Evolutionary conservation across 92 coral and sea anemone genomes (phyloP), one percentile per base, ranked within the genome.

Genomic region (Phymanthus crucifer): DNA sequence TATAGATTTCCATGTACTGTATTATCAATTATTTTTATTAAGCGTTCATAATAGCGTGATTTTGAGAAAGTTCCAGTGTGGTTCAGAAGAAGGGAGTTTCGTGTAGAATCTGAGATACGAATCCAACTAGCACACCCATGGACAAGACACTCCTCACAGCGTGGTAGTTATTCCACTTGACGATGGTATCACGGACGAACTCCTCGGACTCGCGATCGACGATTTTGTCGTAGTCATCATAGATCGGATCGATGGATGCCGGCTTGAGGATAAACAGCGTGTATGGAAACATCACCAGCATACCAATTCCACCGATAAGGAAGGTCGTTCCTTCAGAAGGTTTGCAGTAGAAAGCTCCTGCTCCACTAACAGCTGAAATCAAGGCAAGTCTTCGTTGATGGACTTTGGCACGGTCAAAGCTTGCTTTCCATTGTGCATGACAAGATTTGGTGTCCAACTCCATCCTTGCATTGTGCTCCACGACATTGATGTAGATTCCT

Each of bases 221-320:
- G 74, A 89, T 85, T 45, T 92, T 90, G 40, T 77, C 81, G 50
- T 61, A 77, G 50, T 80, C 76, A 61, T 92, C 97, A 32, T 92
- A 89, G 87, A 92, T 92, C 47, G 97, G 97, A 26, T 92, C 97
- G 48, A 92, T 89, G 19, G 97, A 86, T 37, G 89, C 91, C 31
- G 97, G 97, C 70, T 74, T 89, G 71, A 92, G 83, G 26, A 89
- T 73, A 32, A 89, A 84, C 45, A 78, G 8, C 14, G 97, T 92
- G 86, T 84, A 92, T 7, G 97, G 97, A 26, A 92, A 78, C 21
- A 92, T 67, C 17, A 86, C 19, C 19, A 86, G 83, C 80, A 92
- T 66, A 33, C 87, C 26, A 4, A 89, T 86, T 21, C 91, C 97
- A 32, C 91, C 91, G 32, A 92, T 36, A 3, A 92, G 85, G 78